These are phyloP conservation scores for Meta bourneti DNA, from an alignment of 2,888 invertebrate species.

Conservation along the genomic window DNA sequence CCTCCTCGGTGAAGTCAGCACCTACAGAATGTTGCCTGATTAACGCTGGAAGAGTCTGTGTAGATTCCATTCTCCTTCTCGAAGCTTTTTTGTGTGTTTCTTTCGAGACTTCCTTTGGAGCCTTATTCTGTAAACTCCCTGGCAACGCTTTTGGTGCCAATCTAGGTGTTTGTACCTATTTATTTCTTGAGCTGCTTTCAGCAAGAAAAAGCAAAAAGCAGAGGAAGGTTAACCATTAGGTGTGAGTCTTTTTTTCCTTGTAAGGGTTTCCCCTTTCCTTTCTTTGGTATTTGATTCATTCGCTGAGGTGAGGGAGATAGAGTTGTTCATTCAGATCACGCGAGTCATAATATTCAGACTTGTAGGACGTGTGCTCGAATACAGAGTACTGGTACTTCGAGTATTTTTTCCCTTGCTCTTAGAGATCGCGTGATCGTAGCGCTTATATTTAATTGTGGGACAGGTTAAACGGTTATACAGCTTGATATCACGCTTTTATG, in stretches of 20 bases:
- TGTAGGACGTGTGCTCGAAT: background rate
- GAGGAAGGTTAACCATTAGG: conserved; percentile 50
- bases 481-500: background rate
- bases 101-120: conserved; percentile 3
- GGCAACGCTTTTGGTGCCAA: conserved; percentile 61
- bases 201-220: conserved; percentile 10
- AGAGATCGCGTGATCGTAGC: background rate
- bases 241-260: background rate
- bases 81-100: conserved; percentile 4
- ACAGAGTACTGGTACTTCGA: background rate
- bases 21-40: conserved; percentile 63
- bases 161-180: conserved; percentile 58
- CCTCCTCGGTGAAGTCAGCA: conserved; percentile 62
- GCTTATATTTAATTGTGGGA: background rate
- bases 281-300: background rate
- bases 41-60: conserved; percentile 41
- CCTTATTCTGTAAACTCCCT: conserved; percentile 56
- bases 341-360: background rate
- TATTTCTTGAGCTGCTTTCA: conserved; percentile 40
- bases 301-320: background rate
- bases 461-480: background rate
- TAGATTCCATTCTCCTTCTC: background rate
- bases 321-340: conserved; percentile 30
- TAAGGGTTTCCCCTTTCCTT: background rate
- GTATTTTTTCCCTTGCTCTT: background rate